These are phyloP conservation scores for Lasioglossum leucozonium DNA, from an alignment of 2,888 invertebrate genomes.

Conservation along the genomic window DNA sequence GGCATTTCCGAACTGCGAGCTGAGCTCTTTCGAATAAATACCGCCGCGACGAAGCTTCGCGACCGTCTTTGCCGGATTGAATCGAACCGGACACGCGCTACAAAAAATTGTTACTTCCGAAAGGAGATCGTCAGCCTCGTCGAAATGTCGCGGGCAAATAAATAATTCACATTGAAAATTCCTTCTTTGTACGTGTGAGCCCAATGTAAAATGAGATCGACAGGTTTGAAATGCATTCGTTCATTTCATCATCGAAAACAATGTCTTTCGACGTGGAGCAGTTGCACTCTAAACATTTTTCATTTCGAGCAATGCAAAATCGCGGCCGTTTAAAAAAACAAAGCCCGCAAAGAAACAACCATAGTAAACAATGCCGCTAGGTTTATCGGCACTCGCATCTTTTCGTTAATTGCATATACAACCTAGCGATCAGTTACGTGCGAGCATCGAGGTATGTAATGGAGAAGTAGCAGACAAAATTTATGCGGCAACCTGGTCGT, in stretches of 20 bases:
- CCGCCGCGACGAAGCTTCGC: not conserved
- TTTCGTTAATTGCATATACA: not conserved
- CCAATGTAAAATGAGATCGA: too few species aligned
- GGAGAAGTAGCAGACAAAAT: not conserved
- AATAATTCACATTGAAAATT: too few species aligned
- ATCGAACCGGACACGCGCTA: not conserved
- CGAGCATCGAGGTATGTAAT: not conserved
- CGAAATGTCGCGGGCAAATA: too few species aligned
- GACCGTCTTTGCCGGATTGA: not conserved
- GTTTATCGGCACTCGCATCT: not conserved
- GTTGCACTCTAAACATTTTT: too few species aligned
- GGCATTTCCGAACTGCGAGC: constrained; percentile 28
- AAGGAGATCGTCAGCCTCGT: too few species aligned
- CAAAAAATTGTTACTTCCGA: too few species aligned
- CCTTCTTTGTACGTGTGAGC: too few species aligned
- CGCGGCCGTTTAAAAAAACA: too few species aligned
- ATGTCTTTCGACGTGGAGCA: too few species aligned
- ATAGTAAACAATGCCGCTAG: not conserved
- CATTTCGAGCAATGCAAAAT: too few species aligned
- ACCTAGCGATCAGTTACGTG: not conserved
- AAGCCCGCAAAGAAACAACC: not conserved
- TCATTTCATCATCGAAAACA: too few species aligned
- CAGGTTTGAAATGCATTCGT: too few species aligned
- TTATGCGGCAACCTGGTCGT: not conserved
- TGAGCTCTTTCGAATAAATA: not conserved